phyloP scores from a whole-genome alignment of 2,113 vertebrate species.

The Struthio camelus region DNA sequence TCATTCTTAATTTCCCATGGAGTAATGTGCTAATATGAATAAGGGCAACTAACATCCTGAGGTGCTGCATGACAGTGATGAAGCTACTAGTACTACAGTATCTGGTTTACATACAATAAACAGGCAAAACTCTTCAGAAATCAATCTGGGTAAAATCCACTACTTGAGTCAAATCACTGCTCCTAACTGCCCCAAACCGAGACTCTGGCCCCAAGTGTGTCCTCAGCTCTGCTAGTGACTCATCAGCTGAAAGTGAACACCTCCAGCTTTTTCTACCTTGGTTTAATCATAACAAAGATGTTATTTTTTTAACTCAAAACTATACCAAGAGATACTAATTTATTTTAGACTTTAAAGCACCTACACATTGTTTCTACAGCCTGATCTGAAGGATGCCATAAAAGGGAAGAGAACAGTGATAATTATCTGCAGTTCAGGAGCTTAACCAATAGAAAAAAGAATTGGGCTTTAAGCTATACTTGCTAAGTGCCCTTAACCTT shows the following conservation, averaged over 20 bases:
- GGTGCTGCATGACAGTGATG: fast-evolving
- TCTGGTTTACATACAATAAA: fast-evolving
- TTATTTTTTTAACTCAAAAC: not conserved
- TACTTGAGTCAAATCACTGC: not conserved
- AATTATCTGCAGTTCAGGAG: not conserved
- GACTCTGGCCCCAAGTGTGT: not conserved
- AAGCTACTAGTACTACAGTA: fast-evolving
- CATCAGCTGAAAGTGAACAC: fast-evolving
- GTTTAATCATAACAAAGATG: not conserved
- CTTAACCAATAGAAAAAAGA: not conserved
- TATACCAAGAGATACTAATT: not conserved
- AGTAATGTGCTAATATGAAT: fast-evolving
- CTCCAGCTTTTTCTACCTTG: not conserved
- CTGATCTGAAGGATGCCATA: not conserved
- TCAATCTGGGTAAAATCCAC: not conserved
- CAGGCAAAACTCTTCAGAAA: not conserved
- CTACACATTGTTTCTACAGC: not conserved
- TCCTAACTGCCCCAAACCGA: fast-evolving
- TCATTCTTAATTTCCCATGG: not conserved
- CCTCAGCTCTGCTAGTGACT: not conserved
- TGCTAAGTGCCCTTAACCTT: not conserved
- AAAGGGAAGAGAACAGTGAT: not conserved
- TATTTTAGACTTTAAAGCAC: not conserved
- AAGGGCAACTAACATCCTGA: fast-evolving
- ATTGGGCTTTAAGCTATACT: not conserved